phyloP scores from a whole-genome alignment of 2,113 vertebrate genomes.

The Pygoscelis adeliae region DNA sequence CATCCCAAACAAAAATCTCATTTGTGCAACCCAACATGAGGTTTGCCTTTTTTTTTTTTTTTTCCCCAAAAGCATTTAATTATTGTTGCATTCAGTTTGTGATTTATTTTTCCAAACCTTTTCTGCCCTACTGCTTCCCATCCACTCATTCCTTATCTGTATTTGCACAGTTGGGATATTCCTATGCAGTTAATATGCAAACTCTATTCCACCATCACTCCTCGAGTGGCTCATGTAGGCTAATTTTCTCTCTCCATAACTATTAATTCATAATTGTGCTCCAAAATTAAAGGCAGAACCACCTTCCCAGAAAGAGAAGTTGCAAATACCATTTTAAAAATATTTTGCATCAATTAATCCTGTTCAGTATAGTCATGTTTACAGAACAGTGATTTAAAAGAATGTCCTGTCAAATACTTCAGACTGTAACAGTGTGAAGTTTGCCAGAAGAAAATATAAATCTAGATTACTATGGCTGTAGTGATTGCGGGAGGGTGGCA shows the following conservation, averaged over 20 bases:
- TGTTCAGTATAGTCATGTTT: neutral
- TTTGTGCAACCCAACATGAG: neutral
- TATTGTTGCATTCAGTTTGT: neutral
- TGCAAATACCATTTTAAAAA: neutral
- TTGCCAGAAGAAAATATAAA: neutral
- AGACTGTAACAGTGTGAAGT: neutral
- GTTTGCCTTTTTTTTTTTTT: neutral
- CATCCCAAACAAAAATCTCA: neutral
- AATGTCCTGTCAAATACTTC: neutral
- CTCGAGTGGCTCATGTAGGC: neutral
- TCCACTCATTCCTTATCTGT: neutral
- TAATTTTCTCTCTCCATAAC: neutral
- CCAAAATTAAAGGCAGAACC: neutral
- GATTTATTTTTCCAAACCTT: neutral
- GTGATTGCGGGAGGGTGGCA: neutral
- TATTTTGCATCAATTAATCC: neutral
- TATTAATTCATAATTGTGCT: neutral
- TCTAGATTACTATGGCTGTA: neutral
- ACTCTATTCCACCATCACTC: neutral
- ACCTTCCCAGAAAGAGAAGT: neutral
- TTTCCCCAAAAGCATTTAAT: neutral
- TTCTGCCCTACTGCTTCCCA: neutral
- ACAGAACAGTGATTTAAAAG: neutral
- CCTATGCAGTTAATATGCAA: neutral
- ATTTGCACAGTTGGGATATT: neutral